Evolutionary conservation across 2,888 invertebrate genomes (phyloP).

Genomic region (Latheticus oryzae): DNA sequence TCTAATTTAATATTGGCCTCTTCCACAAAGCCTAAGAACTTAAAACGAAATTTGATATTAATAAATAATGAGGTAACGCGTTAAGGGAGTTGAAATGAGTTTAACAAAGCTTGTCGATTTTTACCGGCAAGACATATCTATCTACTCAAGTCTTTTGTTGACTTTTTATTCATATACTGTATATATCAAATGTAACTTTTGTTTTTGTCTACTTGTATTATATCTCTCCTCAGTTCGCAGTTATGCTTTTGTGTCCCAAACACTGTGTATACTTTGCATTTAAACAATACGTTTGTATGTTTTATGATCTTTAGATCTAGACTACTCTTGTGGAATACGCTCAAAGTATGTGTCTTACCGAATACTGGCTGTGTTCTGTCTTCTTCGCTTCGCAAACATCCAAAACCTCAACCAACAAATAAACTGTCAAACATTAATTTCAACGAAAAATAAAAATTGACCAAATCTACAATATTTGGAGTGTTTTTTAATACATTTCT

Average conservation of each 20-base stretch:
- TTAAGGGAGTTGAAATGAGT: constrained; percentile 15
- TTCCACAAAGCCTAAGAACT: constrained; percentile 48
- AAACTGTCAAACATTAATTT: too few relatives aligned
- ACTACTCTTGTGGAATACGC: constrained; percentile 54
- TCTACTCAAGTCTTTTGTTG: too few relatives aligned
- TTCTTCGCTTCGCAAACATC: too few relatives aligned
- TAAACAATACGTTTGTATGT: constrained; percentile 58
- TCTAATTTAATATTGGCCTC: constrained; percentile 56
- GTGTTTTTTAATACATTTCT: too few relatives aligned
- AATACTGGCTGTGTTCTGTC: constrained; percentile 43
- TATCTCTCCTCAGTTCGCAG: constrained; percentile 14
- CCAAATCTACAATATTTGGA: too few relatives aligned
- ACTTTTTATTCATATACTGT: too few relatives aligned
- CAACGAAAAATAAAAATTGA: too few relatives aligned
- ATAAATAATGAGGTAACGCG: constrained; percentile 44
- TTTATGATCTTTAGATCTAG: constrained; percentile 58
- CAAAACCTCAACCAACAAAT: too few relatives aligned
- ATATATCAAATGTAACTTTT: too few relatives aligned
- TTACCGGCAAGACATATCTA: too few relatives aligned
- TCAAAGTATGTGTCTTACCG: constrained; percentile 52
- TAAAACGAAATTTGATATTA: constrained; percentile 46
- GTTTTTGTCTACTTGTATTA: constrained; percentile 12
- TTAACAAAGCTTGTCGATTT: not conserved
- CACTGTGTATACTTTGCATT: constrained; percentile 57
- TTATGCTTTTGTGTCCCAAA: constrained; percentile 47